Evolutionary conservation across 2,113 vertebrate genomes (phyloP).

Genomic region (Bufo bufo): DNA sequence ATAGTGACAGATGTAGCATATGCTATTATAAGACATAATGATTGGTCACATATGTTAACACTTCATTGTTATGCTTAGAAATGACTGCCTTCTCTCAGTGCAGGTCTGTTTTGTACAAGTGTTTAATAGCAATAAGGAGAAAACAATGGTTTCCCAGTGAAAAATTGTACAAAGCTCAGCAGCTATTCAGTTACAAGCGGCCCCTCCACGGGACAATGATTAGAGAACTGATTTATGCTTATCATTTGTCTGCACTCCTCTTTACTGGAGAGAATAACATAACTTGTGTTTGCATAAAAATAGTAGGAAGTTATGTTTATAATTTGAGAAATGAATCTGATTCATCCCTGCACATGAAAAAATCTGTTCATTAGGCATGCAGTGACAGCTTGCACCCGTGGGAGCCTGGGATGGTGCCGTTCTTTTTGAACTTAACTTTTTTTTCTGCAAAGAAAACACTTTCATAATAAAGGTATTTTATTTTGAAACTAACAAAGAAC

Average conservation of each 20-base stretch:
- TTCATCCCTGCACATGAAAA: slow-evolving; percentile 56
- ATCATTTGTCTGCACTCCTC: slow-evolving; percentile 35
- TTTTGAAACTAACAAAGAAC: slow-evolving; percentile 52
- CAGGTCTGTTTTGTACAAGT: slow-evolving; percentile 18
- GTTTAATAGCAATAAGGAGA: slow-evolving; percentile 16
- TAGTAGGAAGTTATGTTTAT: slow-evolving; percentile 58
- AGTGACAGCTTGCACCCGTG: slow-evolving; percentile 58
- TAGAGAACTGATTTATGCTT: slow-evolving; percentile 53
- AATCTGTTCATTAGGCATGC: slow-evolving; percentile 58
- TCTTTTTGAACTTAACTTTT: slow-evolving; percentile 56
- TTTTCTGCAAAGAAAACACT: slow-evolving; percentile 49
- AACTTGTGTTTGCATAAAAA: slow-evolving; percentile 58
- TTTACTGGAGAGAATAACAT: slow-evolving; percentile 54
- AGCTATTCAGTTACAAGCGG: slow-evolving; percentile 44
- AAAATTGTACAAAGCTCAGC: slow-evolving; percentile 39
- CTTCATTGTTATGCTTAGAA: slow-evolving; percentile 29
- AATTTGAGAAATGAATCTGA: slow-evolving; percentile 58
- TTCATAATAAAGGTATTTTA: slow-evolving; percentile 54
- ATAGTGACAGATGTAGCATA: slow-evolving; percentile 28
- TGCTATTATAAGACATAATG: slow-evolving; percentile 19
- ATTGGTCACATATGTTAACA: slow-evolving; percentile 43
- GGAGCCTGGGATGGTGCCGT: slow-evolving; percentile 54
- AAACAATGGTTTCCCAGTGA: slow-evolving; percentile 51
- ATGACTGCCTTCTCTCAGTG: slow-evolving; percentile 25
- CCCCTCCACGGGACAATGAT: slow-evolving; percentile 48